Conservation (phyloP, 1,140 invertebrate genomes). For the Megalonaias nervosa region DNA sequence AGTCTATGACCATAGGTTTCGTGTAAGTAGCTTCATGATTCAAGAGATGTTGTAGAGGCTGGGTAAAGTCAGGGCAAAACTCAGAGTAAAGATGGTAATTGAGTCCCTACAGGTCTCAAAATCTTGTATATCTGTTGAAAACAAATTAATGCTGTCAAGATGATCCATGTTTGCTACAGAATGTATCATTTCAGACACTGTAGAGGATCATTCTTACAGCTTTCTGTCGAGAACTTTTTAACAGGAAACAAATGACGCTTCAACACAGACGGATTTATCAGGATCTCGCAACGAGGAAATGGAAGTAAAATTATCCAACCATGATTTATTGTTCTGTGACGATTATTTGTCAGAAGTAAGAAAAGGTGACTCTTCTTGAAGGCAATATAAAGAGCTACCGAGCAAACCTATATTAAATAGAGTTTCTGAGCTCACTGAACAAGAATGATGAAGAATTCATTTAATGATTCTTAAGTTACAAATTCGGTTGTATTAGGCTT, state of each 20-base stretch:
- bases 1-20: no score
- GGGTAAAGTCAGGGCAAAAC: no score
- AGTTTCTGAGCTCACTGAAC: constrained; percentile 2
- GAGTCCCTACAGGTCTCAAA: no score
- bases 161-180: no score
- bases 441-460: constrained; percentile 7
- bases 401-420: constrained; percentile 2
- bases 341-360: constrained; percentile 1
- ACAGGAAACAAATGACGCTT: not conserved
- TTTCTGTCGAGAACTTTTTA: no score
- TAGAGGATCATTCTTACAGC: no score
- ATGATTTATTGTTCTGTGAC: not conserved
- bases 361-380: not conserved
- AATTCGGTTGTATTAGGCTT: not conserved
- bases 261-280: constrained; percentile 6
- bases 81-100: no score
- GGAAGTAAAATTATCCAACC: constrained; percentile 1
- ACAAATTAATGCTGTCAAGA: no score
- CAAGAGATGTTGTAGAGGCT: no score
- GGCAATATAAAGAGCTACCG: not conserved
- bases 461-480: not conserved
- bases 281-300: not conserved
- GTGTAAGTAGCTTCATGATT: no score
- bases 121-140: no score
- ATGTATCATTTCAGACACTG: no score